These are phyloP conservation scores for Hippocampus mohnikei DNA, from an alignment of 2,113 vertebrate species.

Conservation along the genomic window DNA sequence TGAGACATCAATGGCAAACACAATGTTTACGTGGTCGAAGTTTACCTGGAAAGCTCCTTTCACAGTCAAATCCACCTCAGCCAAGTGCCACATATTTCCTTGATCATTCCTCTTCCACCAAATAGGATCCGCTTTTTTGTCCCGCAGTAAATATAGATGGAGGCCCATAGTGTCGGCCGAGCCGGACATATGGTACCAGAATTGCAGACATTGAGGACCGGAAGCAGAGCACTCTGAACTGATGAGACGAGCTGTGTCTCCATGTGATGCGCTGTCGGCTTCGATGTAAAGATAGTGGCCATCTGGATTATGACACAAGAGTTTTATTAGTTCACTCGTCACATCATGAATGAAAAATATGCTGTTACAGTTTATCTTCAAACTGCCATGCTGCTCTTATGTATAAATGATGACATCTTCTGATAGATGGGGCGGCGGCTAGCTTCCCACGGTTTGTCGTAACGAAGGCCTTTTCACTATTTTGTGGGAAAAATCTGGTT, in stretches of 20 bases:
- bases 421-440: too few relatives aligned
- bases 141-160: slow-evolving; percentile 61
- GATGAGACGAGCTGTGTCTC: slow-evolving; percentile 68
- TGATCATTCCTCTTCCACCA: slow-evolving; percentile 60
- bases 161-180: slow-evolving; percentile 68
- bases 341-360: too few relatives aligned
- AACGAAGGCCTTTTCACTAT: too few relatives aligned
- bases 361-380: too few relatives aligned
- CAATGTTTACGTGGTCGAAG: neutral
- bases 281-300: slow-evolving; percentile 79
- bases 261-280: slow-evolving; percentile 31
- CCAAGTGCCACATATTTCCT: slow-evolving; percentile 67
- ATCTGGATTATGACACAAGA: neutral
- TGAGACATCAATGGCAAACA: neutral
- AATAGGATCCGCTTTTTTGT: slow-evolving; percentile 20
- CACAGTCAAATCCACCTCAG: slow-evolving; percentile 60
- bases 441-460: too few relatives aligned
- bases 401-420: too few relatives aligned
- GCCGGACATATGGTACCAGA: slow-evolving; percentile 84
- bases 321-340: too few relatives aligned
- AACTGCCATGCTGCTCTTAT: too few relatives aligned
- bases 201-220: slow-evolving; percentile 77
- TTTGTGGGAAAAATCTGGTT: too few relatives aligned
- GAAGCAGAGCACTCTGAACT: slow-evolving; percentile 63
- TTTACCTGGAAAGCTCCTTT: slow-evolving; percentile 54